Evolutionary conservation across 1,140 invertebrate genomes (phyloP), one percentile per base, ranked within the genome.

Genomic region (Berghia stephanieae): DNA sequence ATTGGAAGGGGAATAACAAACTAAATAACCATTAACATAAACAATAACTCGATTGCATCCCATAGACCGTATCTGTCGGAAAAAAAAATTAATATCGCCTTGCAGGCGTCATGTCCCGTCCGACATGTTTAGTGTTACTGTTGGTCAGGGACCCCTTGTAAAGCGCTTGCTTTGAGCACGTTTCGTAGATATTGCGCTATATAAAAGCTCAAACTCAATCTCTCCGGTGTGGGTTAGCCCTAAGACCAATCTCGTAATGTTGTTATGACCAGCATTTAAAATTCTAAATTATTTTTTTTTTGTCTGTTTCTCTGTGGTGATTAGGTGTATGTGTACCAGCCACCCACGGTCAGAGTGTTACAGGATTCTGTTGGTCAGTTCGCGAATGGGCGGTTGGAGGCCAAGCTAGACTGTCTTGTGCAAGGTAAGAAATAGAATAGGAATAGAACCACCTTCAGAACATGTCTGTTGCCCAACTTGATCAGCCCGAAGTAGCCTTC

Each of bases 301-400:
- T 60, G 16, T 27, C 57, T 10, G 8, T 60, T 27, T 60, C 24
- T 60, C 34, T 18, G 27, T 49, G n/a, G 46, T 68, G 4, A 27
- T 1, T 57, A 75, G 72, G 72, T 88, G 21, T 79, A 79, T 13
- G 80, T 89, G 0, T 81, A 85, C 36, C 86, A 85, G 63, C 69
- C 76, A n/a, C 88, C 88, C 1, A 70, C 78, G 1, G 83, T 83
- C 27, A 34, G 78, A 6, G 80, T 82, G 21, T 82, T 86, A 8
- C 86, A 88, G 66, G 78, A 85, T 43, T 84, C 84, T 6, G 87
- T 88, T 18, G 88, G 88, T 5, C 88, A 89, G 75, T 86, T 84
- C 36, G 83, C 83, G 71, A 87, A 86, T 66, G 76, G 87, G 63
- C 77, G 81, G 43, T 86, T 86, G 78, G 69, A 81, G 46, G 83